A percentile compares a stretch with the other conserved stretches of the same genome.
phyloP scores from a whole-genome alignment of 1,140 invertebrate genomes.

The Tribolium madens region DNA sequence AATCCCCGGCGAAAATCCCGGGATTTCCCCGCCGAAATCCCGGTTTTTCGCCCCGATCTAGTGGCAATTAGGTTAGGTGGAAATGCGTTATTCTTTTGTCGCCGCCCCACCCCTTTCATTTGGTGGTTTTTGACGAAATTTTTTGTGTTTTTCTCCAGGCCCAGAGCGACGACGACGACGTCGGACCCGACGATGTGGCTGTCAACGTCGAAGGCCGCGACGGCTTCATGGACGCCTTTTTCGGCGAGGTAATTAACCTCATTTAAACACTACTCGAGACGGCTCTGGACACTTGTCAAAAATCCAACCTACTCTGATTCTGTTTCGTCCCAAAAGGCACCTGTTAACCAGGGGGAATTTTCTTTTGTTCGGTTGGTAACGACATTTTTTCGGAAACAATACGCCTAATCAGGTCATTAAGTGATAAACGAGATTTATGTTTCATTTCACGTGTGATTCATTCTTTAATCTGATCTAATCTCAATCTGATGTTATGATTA shows the following conservation, averaged over 20 bases:
- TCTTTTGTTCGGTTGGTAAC: neutral
- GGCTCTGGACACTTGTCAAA: neutral
- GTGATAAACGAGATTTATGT: neutral
- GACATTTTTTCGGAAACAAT: neutral
- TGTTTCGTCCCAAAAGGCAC: too few species aligned
- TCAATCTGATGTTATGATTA: neutral
- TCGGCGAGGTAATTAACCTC: conserved; percentile 82
- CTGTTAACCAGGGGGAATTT: neutral
- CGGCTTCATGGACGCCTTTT: conserved; percentile 98
- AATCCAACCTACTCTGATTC: neutral
- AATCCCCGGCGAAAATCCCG: neutral
- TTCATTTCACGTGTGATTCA: neutral
- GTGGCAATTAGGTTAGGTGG: conserved; percentile 55
- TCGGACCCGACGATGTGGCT: conserved; percentile 89
- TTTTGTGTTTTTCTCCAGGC: conserved; percentile 71
- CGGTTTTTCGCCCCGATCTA: conserved; percentile 1
- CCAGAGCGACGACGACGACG: conserved; percentile 96
- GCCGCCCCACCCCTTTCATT: conserved; percentile 58
- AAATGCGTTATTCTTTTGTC: conserved; percentile 28
- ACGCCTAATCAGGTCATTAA: neutral
- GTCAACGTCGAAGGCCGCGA: conserved; percentile 89
- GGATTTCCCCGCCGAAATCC: neutral
- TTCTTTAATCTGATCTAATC: neutral
- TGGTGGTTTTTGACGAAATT: conserved; percentile 12
- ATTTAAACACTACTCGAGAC: neutral